Conservation (phyloP, 2,113 vertebrate species). For the Rhipidura dahli region DNA sequence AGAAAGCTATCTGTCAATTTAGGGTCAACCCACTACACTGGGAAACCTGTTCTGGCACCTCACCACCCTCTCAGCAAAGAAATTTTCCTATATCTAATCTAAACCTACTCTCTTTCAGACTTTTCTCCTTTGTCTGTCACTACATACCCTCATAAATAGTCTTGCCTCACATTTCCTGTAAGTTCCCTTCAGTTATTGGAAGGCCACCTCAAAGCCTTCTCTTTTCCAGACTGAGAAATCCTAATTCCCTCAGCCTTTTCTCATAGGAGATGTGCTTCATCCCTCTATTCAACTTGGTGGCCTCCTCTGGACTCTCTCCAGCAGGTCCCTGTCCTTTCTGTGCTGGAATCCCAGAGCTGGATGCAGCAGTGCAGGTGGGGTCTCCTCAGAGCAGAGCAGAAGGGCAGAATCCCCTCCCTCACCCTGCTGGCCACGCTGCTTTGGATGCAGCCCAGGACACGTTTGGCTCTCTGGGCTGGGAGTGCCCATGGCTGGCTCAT, state of each 20-base stretch:
- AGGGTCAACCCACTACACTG: too few relatives aligned
- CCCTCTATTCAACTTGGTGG: not conserved
- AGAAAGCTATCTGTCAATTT: too few relatives aligned
- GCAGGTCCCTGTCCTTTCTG: not conserved
- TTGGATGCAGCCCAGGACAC: not conserved
- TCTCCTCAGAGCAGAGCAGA: not conserved
- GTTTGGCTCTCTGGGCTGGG: not conserved
- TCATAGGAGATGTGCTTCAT: fast-evolving
- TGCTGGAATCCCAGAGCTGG: not conserved
- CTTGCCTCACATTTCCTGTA: not conserved
- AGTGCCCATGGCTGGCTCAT: not conserved
- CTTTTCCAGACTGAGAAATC: not conserved
- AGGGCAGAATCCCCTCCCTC: not conserved
- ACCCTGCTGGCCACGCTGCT: not conserved
- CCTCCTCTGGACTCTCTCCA: fast-evolving
- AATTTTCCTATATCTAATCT: not conserved
- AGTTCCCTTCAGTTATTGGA: not conserved
- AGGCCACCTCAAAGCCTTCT: not conserved
- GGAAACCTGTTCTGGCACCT: not conserved
- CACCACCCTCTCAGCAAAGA: not conserved
- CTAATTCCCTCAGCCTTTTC: not conserved
- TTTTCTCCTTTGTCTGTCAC: not conserved
- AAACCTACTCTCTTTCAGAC: not conserved
- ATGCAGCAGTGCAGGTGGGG: not conserved
- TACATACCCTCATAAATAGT: not conserved